Conservation (phyloP, 2,888 invertebrate genomes). For the Oxytorus armatus region DNA sequence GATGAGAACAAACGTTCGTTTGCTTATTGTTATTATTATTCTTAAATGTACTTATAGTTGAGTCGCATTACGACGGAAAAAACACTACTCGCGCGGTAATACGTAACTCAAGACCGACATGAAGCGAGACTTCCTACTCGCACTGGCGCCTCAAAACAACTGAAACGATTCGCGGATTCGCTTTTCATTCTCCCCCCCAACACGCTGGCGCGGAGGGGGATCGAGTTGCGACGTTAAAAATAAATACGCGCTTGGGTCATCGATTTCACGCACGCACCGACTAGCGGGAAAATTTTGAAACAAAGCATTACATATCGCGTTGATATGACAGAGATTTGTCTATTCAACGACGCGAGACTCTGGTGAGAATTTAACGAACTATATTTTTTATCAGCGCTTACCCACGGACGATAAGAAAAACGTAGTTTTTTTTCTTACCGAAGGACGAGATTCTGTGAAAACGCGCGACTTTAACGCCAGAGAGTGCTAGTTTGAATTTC, state of each 20-base stretch:
- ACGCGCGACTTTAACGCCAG: too few relatives aligned
- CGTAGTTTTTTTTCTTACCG: too few relatives aligned
- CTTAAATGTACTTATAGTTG: constrained; percentile 5
- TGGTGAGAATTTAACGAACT: too few relatives aligned
- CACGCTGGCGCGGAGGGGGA: neutral
- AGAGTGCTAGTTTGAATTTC: too few relatives aligned
- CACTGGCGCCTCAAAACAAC: constrained; percentile 77
- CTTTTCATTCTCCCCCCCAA: neutral
- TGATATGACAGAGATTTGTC: too few relatives aligned
- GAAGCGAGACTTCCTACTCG: constrained; percentile 49
- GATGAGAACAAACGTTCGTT: neutral
- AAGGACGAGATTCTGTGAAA: too few relatives aligned
- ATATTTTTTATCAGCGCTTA: too few relatives aligned
- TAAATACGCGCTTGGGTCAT: constrained; percentile 28
- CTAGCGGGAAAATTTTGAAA: neutral
- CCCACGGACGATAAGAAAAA: too few relatives aligned
- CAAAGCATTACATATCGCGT: neutral
- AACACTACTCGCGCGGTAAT: constrained; percentile 41
- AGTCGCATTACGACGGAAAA: constrained; percentile 30
- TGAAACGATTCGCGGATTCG: constrained; percentile 66
- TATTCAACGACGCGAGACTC: too few relatives aligned
- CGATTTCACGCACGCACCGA: constrained; percentile 16
- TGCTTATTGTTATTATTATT: neutral
- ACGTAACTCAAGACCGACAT: constrained; percentile 27
- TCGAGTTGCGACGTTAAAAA: constrained; percentile 32